phyloP scores from a whole-genome alignment of 1,140 invertebrate genomes.

The Anastrepha ludens region DNA sequence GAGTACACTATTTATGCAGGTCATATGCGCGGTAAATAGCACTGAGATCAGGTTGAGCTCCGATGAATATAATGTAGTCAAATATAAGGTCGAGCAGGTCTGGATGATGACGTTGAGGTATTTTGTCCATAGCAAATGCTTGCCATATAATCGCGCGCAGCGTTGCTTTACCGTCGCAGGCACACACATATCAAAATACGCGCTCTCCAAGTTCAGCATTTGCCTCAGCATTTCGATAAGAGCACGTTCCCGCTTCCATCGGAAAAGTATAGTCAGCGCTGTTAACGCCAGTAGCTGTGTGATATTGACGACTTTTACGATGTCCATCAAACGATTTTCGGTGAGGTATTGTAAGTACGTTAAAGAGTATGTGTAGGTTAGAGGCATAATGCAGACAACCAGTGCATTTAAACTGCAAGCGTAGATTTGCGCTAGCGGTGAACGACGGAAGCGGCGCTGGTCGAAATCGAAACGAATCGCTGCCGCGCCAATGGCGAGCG shows the following conservation, averaged over 20 bases:
- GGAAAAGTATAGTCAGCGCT: background rate
- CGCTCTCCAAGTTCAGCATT: slow-evolving; percentile 9
- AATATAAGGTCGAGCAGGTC: background rate
- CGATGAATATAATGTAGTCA: background rate
- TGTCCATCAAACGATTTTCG: slow-evolving; percentile 1
- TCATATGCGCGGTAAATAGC: background rate
- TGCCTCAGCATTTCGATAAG: background rate
- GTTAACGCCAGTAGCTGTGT: background rate
- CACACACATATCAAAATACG: background rate
- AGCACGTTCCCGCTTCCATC: background rate
- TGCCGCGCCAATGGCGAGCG: background rate
- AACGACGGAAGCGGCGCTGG: background rate
- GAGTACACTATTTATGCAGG: background rate
- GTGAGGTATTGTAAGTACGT: background rate
- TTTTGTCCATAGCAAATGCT: background rate
- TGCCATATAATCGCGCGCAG: background rate
- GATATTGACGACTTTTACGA: background rate
- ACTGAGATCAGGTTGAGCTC: background rate
- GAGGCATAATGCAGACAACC: background rate
- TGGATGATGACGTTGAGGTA: background rate
- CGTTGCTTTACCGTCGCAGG: background rate
- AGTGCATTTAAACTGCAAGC: background rate
- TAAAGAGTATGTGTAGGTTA: background rate
- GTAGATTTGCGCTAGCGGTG: slow-evolving; percentile 11
- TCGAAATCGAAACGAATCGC: background rate